Base-by-base conservation (phyloP, 2,113 vertebrate genomes). In the Galeopterus variegatus region DNA sequence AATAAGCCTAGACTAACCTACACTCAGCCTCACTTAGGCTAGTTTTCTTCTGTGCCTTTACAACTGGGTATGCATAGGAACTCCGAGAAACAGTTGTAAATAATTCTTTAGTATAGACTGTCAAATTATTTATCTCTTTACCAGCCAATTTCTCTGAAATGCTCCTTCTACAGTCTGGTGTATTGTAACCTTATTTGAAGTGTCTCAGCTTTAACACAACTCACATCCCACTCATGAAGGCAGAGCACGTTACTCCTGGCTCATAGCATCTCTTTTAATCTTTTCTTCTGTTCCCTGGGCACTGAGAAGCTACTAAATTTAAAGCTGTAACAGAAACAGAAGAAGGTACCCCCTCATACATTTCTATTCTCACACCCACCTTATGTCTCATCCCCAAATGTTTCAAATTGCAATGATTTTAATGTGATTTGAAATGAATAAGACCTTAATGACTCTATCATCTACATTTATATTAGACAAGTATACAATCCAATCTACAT, bases 401-500 rank as follows among this genome's bases (percentile, higher is more conserved):
- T 64, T 93, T 91, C 65, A 76, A 67, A 90, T 96, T 81, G 81
- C 83, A 54, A 1, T 84, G 64, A 95, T 87, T 93, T 89, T 84
- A 93, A 76, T 92, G 13, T 88, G 76, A 95, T 7, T 72, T 50
- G 48, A 92, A 96, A 95, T 64, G 17, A 95, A 72, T 76, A 54
- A 91, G 48, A 84, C 54, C 36, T 48, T 93, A 95, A 96, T 81
- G 80, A 96, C 9, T 73, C 77, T 93, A 70, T 86, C 89, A 89
- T 90, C 58, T 81, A 45, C 67, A 73, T 94, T 79, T 96, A 94
- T 80, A 70, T 92, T 97, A 92, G 70, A 84, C n/a, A 95, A 97
- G 7, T 67, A 50, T 80, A 79, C 24, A 94, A 86, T 92, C 21
- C 60, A 96, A 87, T 87, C 80, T 73, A 73, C 62, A 92, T 87